Evolutionary conservation across 2,113 vertebrate genomes (phyloP).

Genomic region (Ptyas mucosa): DNA sequence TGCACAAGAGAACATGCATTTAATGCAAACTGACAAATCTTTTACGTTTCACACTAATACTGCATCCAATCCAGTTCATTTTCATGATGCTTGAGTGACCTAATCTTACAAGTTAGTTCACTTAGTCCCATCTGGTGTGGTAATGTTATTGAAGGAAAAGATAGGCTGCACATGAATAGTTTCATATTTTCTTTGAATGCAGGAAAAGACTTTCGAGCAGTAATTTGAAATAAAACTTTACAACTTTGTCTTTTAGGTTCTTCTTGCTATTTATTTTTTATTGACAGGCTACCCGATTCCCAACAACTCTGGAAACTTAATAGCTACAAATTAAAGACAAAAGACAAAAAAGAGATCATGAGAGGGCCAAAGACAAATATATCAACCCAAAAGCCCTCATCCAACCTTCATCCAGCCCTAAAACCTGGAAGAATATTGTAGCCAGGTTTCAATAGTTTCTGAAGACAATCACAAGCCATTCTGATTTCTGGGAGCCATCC

Average conservation of each 20-base stretch:
- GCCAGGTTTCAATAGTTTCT: neutral
- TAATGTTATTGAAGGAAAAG: neutral
- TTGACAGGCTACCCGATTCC: neutral
- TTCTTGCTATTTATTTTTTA: neutral
- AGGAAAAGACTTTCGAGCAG: neutral
- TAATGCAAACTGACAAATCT: neutral
- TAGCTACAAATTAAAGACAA: neutral
- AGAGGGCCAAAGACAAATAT: neutral
- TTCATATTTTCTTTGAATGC: neutral
- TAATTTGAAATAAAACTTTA: neutral
- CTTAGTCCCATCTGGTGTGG: neutral
- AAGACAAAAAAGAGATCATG: neutral
- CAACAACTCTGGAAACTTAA: neutral
- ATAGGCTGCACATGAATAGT: neutral
- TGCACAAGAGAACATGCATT: neutral
- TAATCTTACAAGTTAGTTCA: neutral
- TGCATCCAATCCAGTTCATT: neutral
- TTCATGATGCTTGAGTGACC: constrained; percentile 4
- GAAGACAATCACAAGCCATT: neutral
- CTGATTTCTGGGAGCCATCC: neutral
- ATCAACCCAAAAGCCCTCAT: neutral
- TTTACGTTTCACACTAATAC: neutral
- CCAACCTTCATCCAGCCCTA: neutral
- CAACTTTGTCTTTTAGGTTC: neutral
- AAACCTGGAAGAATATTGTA: neutral